Base-by-base conservation (phyloP, 1,140 invertebrate genomes). In the Schlechtendalia chinensis region DNA sequence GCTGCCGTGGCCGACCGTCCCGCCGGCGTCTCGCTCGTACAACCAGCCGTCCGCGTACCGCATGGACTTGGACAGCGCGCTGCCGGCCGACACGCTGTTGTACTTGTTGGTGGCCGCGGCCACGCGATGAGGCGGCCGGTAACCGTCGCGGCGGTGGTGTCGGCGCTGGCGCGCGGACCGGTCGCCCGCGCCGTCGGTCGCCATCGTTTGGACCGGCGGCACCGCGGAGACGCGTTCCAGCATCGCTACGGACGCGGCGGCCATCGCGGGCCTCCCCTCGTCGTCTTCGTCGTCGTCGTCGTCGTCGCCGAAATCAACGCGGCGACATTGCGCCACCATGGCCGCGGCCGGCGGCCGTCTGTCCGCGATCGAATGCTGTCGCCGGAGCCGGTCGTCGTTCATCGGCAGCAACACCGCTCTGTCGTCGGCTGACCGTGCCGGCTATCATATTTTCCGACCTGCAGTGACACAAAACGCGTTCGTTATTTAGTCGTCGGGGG, bases 41-140 rank as follows among this genome's bases (percentile, higher is more conserved):
- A 94, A 88, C 92, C 92, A 94, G 47, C 91, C 91, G 82, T 94
- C 92, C 1, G 91, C 91, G 86, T 93, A 93, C 82, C 93, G 91
- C 92, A 94, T 94, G 84, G 92, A 93, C 85, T 92, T 91, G 58
- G 91, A 91, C 81, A 93, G 85, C 8, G 90, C 86, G 82, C 87
- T 89, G 19, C 88, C 87, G 22, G 86, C 87, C 69, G 86, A 87
- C 82, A 88, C 86, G 50, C 84, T 84, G n/a, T 83, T 84, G 81
- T 83, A 85, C 59, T 84, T 85, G 77, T 8, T 39, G 32, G 32
- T 8, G 32, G 32, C 32, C 3, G 32, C 32, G 32, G 32, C 32
- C 3, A 8, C 32, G 3, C 81, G 59, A 74, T 83, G 69, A 11
- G 82, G 82, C 53, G 72, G 61, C 22, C 50, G 32, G 45, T 50